A percentile compares a stretch with the other conserved stretches of the same genome.
Evolutionary conservation across 2,888 invertebrate genomes (phyloP).

Genomic region (Choristoneura rosaceana): DNA sequence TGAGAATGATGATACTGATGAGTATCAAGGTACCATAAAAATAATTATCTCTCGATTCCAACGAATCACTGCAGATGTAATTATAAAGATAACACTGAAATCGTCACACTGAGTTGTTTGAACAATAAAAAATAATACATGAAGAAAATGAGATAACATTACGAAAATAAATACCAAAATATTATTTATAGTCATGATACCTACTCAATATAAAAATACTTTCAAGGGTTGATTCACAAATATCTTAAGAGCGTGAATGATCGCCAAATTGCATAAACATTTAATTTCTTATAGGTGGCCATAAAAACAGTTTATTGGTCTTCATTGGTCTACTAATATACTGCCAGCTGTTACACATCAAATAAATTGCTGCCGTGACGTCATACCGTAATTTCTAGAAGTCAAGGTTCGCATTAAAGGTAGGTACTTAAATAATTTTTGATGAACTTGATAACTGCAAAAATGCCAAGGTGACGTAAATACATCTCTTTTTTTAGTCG

Average conservation of each 20-base stretch:
- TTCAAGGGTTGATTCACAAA: conserved; percentile 13
- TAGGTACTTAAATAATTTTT: conserved; percentile 32
- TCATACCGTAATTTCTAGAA: conserved; percentile 43
- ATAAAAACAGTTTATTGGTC: conserved; percentile 28
- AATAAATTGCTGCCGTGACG: conserved; percentile 39
- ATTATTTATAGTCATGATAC: background rate
- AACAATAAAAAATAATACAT: conserved; percentile 13
- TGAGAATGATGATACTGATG: conserved; percentile 13
- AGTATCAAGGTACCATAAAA: conserved; percentile 25
- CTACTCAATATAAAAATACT: background rate
- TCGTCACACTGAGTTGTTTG: conserved; percentile 13
- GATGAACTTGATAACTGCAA: conserved; percentile 13
- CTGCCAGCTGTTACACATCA: conserved; percentile 43
- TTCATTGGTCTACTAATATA: conserved; percentile 32
- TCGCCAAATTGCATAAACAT: conserved; percentile 29
- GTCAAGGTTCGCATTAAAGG: conserved; percentile 47
- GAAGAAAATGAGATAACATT: background rate
- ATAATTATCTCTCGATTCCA: conserved; percentile 6
- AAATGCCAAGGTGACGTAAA: conserved; percentile 45
- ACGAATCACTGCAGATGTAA: conserved; percentile 17
- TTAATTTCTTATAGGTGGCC: conserved; percentile 22
- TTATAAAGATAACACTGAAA: conserved; percentile 16
- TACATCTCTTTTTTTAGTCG: no score
- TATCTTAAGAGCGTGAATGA: conserved; percentile 13
- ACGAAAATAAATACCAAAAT: background rate